These are phyloP conservation scores for Butorides virescens DNA, from an alignment of 2,113 vertebrate genomes.

Conservation along the genomic window DNA sequence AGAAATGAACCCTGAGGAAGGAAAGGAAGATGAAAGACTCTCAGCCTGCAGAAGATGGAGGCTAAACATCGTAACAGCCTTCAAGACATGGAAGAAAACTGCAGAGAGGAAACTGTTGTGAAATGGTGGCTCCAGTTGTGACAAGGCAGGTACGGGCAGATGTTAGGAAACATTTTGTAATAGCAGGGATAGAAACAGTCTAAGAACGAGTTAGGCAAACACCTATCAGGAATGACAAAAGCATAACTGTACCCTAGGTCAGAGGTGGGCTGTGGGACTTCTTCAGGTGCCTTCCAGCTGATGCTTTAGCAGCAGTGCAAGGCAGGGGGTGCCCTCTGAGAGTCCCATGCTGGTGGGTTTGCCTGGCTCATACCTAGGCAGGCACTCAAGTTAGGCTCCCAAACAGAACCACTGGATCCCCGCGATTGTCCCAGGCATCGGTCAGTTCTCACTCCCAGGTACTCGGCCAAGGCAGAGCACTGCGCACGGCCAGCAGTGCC, in stretches of 20 bases:
- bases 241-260: neutral
- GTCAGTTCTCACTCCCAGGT: neutral
- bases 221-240: neutral
- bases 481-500: fast-evolving
- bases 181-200: neutral
- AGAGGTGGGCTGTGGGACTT: neutral
- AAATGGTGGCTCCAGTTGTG: neutral
- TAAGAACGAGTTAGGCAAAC: neutral
- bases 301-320: neutral
- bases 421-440: neutral
- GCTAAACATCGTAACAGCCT: neutral
- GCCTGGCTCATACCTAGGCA: neutral
- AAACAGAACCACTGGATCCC: neutral
- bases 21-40: neutral
- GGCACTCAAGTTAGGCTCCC: fast-evolving
- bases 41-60: neutral
- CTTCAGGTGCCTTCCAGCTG: neutral
- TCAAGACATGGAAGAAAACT: neutral
- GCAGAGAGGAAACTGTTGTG: neutral
- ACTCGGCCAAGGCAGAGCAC: neutral
- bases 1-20: neutral
- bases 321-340: neutral
- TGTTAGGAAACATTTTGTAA: neutral
- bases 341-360: neutral
- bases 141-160: neutral